Evolutionary conservation across 2,888 invertebrate genomes (phyloP).

Genomic region (Parasteatoda lunata): DNA sequence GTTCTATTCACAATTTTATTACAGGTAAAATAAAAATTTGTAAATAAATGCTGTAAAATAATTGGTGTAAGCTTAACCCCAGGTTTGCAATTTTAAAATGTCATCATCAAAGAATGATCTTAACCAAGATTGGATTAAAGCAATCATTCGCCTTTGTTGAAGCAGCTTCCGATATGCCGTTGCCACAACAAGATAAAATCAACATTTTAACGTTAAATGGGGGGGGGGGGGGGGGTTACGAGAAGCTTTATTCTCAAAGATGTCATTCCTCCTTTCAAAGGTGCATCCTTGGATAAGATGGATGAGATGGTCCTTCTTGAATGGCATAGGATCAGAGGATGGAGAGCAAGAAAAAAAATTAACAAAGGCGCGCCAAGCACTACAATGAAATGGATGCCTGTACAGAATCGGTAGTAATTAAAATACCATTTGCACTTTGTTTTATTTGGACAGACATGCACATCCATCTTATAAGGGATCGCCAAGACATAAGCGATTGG

Average conservation of each 20-base stretch:
- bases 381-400: slow-evolving; percentile 36
- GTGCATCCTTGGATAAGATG: slow-evolving; percentile 23
- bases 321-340: slow-evolving; percentile 11
- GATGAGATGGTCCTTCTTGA: slow-evolving; percentile 17
- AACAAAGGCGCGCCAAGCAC: neutral
- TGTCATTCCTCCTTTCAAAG: slow-evolving; percentile 24
- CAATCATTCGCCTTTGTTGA: no score
- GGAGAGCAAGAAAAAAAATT: neutral
- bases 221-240: no score
- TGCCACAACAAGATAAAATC: no score
- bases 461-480: slow-evolving; percentile 48
- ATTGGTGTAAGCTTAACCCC: no score
- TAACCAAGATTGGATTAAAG: no score
- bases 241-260: neutral
- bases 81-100: no score
- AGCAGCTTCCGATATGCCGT: no score
- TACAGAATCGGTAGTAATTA: slow-evolving; percentile 62
- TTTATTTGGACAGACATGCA: slow-evolving; percentile 44
- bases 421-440: slow-evolving; percentile 67
- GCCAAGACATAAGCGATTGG: neutral
- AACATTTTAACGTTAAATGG: no score
- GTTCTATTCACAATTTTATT: no score
- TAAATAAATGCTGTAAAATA: no score
- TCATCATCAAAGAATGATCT: no score
- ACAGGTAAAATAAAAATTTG: no score